A percentile compares a stretch with the other conserved stretches of the same genome.
phyloP scores from a whole-genome alignment of 2,888 invertebrate species.

The Empis livida region DNA sequence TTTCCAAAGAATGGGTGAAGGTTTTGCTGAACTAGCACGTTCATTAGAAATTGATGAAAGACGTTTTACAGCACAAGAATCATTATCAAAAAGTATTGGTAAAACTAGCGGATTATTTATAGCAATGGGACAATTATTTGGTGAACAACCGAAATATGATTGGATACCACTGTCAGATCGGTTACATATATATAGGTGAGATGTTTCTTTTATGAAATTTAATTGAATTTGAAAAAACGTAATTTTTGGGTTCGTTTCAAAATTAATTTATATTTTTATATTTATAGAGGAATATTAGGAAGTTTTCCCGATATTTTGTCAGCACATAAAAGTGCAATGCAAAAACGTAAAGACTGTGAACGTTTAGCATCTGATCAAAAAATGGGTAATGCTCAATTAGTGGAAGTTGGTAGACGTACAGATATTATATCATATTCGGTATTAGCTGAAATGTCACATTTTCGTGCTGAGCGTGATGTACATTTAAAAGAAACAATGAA shows the following conservation, averaged over 20 bases:
- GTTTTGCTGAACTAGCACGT: slow-evolving; percentile 71
- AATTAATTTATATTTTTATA: not conserved
- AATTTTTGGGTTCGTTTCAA: not conserved
- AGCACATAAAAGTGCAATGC: slow-evolving; percentile 79
- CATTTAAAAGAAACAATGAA: slow-evolving; percentile 81
- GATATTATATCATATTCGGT: slow-evolving; percentile 88
- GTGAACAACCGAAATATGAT: slow-evolving; percentile 79
- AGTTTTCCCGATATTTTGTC: slow-evolving; percentile 82
- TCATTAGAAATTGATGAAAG: slow-evolving; percentile 70
- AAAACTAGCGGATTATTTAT: slow-evolving; percentile 81
- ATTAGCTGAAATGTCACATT: slow-evolving; percentile 89
- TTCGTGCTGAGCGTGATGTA: slow-evolving; percentile 71
- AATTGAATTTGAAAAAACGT: not conserved
- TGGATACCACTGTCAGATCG: slow-evolving; percentile 86
- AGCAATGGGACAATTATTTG: slow-evolving; percentile 76
- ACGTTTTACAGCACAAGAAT: slow-evolving; percentile 43
- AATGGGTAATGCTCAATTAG: slow-evolving; percentile 67
- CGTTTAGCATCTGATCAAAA: slow-evolving; percentile 65
- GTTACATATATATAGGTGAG: slow-evolving; percentile 69
- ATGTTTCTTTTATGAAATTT: not conserved
- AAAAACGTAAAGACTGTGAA: slow-evolving; percentile 82
- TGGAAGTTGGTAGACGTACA: slow-evolving; percentile 68
- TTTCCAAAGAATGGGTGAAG: slow-evolving; percentile 78
- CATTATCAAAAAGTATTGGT: slow-evolving; percentile 67
- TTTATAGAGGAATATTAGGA: slow-evolving; percentile 63